These are phyloP conservation scores for Natator depressus DNA, from an alignment of 2,113 vertebrate species.

Conservation along the genomic window DNA sequence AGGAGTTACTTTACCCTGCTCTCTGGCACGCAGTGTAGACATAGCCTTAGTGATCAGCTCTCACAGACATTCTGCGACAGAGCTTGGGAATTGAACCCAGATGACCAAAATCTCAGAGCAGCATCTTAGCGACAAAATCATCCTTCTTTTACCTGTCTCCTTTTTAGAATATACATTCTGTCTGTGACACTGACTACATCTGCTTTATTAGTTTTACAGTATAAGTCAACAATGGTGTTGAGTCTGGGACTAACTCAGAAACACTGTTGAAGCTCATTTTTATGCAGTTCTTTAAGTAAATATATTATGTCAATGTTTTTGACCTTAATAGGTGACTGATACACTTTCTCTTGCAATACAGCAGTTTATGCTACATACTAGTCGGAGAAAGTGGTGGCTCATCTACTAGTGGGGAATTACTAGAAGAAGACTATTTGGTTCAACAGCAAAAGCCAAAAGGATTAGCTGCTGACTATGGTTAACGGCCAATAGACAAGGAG, in stretches of 20 bases:
- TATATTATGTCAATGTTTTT: background rate
- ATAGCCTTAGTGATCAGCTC: background rate
- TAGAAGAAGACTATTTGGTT: conserved; percentile 37
- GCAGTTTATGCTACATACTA: conserved; percentile 16
- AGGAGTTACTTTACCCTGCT: too few relatives aligned
- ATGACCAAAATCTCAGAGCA: background rate
- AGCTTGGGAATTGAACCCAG: background rate
- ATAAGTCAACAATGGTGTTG: background rate
- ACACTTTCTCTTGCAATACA: conserved; percentile 16
- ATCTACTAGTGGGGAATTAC: background rate
- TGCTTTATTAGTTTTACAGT: background rate
- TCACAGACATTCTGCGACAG: background rate
- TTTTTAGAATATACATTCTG: background rate
- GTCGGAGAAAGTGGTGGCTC: conserved; percentile 9
- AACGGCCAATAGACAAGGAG: background rate
- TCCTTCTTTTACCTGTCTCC: background rate
- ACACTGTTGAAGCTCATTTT: background rate
- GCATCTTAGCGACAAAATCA: background rate
- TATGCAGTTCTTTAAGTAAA: background rate
- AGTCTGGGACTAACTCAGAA: background rate
- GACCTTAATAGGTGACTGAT: background rate
- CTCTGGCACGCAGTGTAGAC: background rate
- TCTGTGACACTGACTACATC: background rate
- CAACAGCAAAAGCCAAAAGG: conserved; percentile 34
- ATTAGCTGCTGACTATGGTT: conserved; percentile 43